Evolutionary conservation across 2,797 vertebrate genomes (phyloP).

Genomic region (Coreius guichenoti): DNA sequence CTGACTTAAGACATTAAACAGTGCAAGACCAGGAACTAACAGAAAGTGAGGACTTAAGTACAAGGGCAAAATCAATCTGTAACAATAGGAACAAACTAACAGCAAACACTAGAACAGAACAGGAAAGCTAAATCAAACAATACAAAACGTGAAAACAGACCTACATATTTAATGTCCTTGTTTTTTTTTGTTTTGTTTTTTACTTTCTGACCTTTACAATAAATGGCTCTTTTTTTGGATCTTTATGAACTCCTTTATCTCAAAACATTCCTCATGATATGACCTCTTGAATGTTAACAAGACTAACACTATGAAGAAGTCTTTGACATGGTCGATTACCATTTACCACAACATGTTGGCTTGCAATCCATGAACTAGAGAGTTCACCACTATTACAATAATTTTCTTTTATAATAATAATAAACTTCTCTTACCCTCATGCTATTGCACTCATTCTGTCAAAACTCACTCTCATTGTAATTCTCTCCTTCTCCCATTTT

Average conservation of each 20-base stretch:
- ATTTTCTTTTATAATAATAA: not conserved
- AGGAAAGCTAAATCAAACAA: too few relatives aligned
- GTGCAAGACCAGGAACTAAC: too few relatives aligned
- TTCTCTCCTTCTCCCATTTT: not conserved
- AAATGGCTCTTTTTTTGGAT: not conserved
- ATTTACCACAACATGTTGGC: not conserved
- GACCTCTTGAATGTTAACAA: not conserved
- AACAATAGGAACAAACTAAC: too few relatives aligned
- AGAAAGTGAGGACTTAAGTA: too few relatives aligned
- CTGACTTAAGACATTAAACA: too few relatives aligned
- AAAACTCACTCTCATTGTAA: not conserved
- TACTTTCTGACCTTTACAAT: not conserved
- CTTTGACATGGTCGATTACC: not conserved
- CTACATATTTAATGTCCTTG: not conserved
- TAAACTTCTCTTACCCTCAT: not conserved
- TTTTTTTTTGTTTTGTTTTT: not conserved
- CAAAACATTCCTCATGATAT: not conserved
- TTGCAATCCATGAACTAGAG: not conserved
- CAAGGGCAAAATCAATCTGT: too few relatives aligned
- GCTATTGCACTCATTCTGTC: not conserved
- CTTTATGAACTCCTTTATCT: not conserved
- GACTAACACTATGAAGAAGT: not conserved
- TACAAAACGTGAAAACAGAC: not conserved
- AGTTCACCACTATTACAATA: not conserved
- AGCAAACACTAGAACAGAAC: too few relatives aligned